These are phyloP conservation scores for Colossoma macropomum DNA, from an alignment of 2,113 vertebrate species.

Conservation along the genomic window DNA sequence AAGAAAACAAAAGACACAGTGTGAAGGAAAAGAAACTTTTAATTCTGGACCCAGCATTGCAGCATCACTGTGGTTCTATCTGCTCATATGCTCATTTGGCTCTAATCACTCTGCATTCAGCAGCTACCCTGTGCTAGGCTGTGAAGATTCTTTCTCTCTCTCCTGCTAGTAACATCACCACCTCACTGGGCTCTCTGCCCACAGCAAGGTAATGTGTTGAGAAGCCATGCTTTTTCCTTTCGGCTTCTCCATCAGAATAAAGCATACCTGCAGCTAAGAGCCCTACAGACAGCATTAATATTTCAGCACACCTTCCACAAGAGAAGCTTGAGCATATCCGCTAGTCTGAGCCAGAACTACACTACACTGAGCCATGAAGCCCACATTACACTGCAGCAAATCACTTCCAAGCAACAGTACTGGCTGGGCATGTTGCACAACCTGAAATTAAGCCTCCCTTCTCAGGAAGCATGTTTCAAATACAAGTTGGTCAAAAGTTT, in stretches of 20 bases:
- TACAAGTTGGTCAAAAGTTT: not conserved
- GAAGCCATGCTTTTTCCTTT: conserved; percentile 14
- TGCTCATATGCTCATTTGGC: not conserved
- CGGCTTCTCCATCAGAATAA: conserved; percentile 24
- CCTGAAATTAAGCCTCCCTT: not conserved
- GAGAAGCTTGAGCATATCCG: conserved; percentile 18
- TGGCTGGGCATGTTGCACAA: not conserved
- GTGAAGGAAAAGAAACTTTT: not conserved
- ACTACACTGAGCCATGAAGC: conserved; percentile 15
- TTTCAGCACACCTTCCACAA: conserved; percentile 43
- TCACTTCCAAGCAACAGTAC: not conserved
- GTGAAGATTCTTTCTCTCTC: not conserved
- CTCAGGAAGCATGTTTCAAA: not conserved
- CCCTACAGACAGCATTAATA: conserved; percentile 45
- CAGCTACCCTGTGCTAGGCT: not conserved
- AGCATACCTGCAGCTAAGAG: conserved; percentile 36
- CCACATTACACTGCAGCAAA: not conserved
- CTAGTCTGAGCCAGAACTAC: conserved; percentile 20
- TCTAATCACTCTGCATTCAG: not conserved
- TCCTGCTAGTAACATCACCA: not conserved
- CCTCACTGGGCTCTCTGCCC: not conserved
- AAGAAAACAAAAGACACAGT: not conserved
- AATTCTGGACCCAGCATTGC: not conserved
- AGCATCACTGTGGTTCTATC: not conserved
- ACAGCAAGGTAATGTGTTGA: not conserved